A percentile compares a stretch with the other conserved stretches of the same genome.
phyloP scores from a whole-genome alignment of 2,113 vertebrate species.

The Nothoprocta perdicaria region DNA sequence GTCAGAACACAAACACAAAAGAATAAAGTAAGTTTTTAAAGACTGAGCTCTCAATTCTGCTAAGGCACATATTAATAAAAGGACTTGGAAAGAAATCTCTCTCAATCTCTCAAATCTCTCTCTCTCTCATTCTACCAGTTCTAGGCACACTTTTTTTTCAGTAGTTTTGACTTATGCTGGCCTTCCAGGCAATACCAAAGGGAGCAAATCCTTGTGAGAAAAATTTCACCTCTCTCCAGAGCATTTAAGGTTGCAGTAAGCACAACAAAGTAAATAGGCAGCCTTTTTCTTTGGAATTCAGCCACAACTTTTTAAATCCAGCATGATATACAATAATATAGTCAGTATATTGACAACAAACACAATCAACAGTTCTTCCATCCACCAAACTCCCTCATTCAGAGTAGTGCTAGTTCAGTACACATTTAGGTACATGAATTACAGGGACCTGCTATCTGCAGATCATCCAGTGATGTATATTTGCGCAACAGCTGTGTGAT shows the following conservation, averaged over 20 bases:
- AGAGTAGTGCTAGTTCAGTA: background rate
- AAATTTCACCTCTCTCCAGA: background rate
- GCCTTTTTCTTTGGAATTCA: background rate
- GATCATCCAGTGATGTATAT: background rate
- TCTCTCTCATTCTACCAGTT: background rate
- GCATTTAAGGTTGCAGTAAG: background rate
- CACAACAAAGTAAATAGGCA: background rate
- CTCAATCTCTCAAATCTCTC: too few relatives aligned
- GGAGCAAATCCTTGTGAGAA: background rate
- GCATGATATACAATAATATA: background rate
- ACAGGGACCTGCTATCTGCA: background rate
- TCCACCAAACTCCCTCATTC: background rate
- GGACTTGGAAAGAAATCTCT: background rate
- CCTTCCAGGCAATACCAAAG: background rate
- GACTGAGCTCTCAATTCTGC: background rate
- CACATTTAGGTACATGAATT: background rate
- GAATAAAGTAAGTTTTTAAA: background rate
- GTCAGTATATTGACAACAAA: background rate
- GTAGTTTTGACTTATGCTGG: background rate
- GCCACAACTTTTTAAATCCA: background rate
- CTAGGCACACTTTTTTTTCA: background rate
- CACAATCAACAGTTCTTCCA: background rate
- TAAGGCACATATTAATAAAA: background rate
- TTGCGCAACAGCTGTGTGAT: conserved; percentile 6
- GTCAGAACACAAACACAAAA: background rate